Percentiles rank a stretch among this genome's conserved stretches.
These are phyloP conservation scores for Reticulitermes lucifugus DNA, from an alignment of 2,888 invertebrate genomes.

Conservation along the genomic window DNA sequence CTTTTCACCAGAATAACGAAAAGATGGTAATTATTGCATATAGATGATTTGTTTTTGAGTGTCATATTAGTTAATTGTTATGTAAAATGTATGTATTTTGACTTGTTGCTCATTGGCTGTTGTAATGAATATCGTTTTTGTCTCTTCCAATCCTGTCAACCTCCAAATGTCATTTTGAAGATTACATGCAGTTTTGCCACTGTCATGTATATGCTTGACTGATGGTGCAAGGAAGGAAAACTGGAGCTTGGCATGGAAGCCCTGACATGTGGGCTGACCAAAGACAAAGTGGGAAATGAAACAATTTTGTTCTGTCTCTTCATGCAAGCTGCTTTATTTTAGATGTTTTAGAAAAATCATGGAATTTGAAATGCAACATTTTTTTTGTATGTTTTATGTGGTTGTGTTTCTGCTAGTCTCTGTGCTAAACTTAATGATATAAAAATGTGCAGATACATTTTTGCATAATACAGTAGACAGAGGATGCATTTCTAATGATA, in stretches of 20 bases:
- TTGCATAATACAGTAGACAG: too few relatives aligned
- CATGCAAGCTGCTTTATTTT: conserved; percentile 28
- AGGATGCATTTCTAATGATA: too few relatives aligned
- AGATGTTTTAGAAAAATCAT: not conserved
- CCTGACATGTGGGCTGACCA: not conserved
- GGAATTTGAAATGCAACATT: not conserved
- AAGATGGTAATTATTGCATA: conserved; percentile 46
- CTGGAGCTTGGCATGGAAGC: conserved; percentile 20
- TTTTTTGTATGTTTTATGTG: not conserved
- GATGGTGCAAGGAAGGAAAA: conserved; percentile 34
- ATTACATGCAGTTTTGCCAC: not conserved
- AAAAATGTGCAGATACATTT: not conserved
- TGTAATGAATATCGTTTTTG: conserved; percentile 51
- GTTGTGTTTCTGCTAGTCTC: not conserved
- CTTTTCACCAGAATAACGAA: conserved; percentile 21
- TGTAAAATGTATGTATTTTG: conserved; percentile 53
- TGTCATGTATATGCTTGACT: not conserved
- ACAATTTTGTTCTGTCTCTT: conserved; percentile 25
- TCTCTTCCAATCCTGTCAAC: conserved; percentile 40
- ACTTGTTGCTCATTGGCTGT: conserved; percentile 54
- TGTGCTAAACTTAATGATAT: not conserved
- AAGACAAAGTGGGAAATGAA: conserved; percentile 37
- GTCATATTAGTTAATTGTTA: conserved; percentile 50
- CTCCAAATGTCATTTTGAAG: conserved; percentile 34
- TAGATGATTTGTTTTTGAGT: conserved; percentile 41